Evolutionary conservation across 1,140 invertebrate genomes (phyloP), one percentile per base, ranked within the genome.

Genomic region (Meloidogyne chitwoodi): DNA sequence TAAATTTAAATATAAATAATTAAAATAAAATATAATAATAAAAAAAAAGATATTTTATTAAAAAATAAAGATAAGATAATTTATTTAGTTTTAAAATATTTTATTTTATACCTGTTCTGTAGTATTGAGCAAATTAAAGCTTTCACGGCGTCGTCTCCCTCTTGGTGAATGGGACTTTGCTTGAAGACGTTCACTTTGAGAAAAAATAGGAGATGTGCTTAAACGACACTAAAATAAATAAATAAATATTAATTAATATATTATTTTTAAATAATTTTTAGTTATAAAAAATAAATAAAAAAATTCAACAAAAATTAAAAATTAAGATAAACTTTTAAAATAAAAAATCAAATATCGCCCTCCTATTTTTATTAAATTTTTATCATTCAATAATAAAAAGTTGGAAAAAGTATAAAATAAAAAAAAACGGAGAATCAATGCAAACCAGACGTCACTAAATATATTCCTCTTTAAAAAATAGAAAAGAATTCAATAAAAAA

Each of bases 111-210:
- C 65, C 65, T 31, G 65, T 19, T 67, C 65, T n/a, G 65, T n/a
- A n/a, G 29, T 67, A n/a, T 67, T 67, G 65, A 67, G 65, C 65
- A 67, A 67, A n/a, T 67, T n/a, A 31, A n/a, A 66, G 62, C 68
- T 74, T 56, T 74, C 70, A 19, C 79, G 74, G 19, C 79, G 65
- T 19, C 85, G 80, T 14, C 81, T 48, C 31, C 68, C 41, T 34
- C 85, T 72, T 38, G 85, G 84, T 24, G 83, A 85, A 63, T 72
- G 77, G 22, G 84, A 78, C 66, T 84, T 82, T 16, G 84, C 84
- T 31, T 87, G 68, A 12, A 86, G 65, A 31, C 84, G 85, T 75
- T 86, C 84, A 63, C 78, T 81, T 44, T 81, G 78, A 34, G 85
- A 83, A 62, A 86, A 84, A 34, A 86, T 68, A 11, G 84, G 84